phyloP scores from a whole-genome alignment of 2,113 vertebrate species.

The Muntiacus muntjak region DNA sequence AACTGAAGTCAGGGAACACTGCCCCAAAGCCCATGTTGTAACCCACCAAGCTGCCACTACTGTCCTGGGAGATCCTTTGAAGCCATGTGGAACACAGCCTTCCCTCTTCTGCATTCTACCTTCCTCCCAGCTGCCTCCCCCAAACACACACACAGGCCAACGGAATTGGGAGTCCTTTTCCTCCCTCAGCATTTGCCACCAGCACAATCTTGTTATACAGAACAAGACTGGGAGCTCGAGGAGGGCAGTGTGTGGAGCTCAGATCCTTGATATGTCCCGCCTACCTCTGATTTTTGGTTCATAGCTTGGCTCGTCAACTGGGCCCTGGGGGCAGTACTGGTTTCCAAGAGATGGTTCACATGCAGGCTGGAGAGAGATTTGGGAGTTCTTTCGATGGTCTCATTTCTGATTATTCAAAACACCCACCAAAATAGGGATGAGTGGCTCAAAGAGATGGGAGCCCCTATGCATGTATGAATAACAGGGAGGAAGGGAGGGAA shows the following conservation, averaged over 20 bases:
- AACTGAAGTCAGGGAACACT: neutral
- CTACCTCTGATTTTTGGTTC: neutral
- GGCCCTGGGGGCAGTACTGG: neutral
- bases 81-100: neutral
- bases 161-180: neutral
- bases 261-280: neutral
- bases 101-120: neutral
- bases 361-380: neutral
- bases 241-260: neutral
- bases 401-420: neutral
- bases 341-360: neutral
- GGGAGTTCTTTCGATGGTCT: neutral
- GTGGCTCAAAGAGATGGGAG: neutral
- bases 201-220: neutral
- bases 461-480: neutral
- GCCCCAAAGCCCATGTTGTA: neutral
- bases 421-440: neutral
- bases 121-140: neutral
- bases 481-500: slow-evolving; percentile 22
- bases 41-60: neutral
- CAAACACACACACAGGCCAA: neutral
- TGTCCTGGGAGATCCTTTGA: neutral
- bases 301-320: neutral
- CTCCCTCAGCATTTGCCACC: neutral
- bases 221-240: neutral